Conservation (phyloP, 2,797 vertebrate species). For the Eremophila alpestris region DNA sequence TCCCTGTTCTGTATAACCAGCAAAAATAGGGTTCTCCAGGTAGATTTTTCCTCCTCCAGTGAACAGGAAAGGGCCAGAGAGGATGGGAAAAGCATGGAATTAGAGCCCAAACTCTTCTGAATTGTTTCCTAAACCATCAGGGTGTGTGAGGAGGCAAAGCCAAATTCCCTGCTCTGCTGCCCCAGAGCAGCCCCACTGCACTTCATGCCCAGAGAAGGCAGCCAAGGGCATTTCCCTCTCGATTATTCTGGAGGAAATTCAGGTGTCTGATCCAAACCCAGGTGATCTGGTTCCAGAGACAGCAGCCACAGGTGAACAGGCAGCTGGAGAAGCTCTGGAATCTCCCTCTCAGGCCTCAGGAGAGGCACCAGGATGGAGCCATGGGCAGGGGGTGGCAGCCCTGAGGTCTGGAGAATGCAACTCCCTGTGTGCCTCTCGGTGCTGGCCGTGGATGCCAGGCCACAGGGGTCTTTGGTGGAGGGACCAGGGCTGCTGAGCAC, state of each 20-base stretch:
- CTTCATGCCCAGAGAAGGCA: not conserved
- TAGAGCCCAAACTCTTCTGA: not conserved
- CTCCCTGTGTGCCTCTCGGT: not conserved
- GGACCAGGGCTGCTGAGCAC: not conserved
- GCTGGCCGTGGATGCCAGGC: not conserved
- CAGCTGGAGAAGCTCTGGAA: not conserved
- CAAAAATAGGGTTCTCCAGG: not conserved
- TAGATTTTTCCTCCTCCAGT: not conserved
- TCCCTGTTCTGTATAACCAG: not conserved
- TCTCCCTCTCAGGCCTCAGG: not conserved
- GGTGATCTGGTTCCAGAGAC: not conserved
- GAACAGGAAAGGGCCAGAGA: not conserved
- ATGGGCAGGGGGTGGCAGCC: not conserved
- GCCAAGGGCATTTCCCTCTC: not conserved
- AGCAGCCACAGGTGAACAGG: not conserved
- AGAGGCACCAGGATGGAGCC: not conserved
- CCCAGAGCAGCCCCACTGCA: not conserved
- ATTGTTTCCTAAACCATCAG: not conserved
- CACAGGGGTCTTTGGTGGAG: not conserved
- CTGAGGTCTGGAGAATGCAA: not conserved
- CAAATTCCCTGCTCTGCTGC: not conserved
- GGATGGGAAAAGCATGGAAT: not conserved
- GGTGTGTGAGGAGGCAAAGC: not conserved
- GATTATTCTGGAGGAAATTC: not conserved
- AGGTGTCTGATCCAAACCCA: not conserved